Percentiles rank a stretch among this genome's conserved stretches.
Evolutionary conservation across 2,888 invertebrate species (phyloP).

Genomic region (Euzetes globulus): DNA sequence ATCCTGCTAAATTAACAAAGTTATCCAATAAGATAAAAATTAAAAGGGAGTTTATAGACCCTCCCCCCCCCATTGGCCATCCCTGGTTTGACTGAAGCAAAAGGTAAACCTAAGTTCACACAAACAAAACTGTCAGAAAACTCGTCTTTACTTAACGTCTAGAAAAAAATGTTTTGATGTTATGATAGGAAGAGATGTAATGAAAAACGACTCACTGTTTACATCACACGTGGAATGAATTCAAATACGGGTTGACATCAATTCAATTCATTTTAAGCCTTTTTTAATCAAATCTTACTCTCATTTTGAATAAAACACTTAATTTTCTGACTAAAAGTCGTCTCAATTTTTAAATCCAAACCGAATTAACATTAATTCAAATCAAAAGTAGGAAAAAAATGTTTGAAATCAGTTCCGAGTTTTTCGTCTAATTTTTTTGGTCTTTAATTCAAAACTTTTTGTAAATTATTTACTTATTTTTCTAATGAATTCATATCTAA

Average conservation of each 20-base stretch:
- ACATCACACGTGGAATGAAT: slow-evolving; percentile 1
- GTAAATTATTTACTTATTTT: too few species aligned
- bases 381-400: too few species aligned
- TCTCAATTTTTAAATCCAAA: background rate
- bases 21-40: too few species aligned
- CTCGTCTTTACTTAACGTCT: background rate
- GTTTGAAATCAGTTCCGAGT: too few species aligned
- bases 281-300: background rate
- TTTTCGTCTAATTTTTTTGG: too few species aligned
- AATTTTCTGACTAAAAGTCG: background rate
- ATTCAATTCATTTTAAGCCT: background rate
- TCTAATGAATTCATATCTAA: too few species aligned
- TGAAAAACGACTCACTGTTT: background rate
- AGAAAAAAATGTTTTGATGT: background rate
- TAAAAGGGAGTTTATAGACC: too few species aligned
- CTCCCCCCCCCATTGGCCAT: background rate
- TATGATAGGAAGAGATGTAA: background rate
- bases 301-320: background rate
- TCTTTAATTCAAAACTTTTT: too few species aligned
- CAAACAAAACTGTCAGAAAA: background rate
- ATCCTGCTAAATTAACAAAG: too few species aligned
- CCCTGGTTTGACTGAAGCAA: background rate
- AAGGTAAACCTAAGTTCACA: background rate
- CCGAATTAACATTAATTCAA: too few species aligned
- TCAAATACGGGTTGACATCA: background rate